Percentiles rank a stretch among this genome's conserved stretches.
These are phyloP conservation scores for Sylvia borin DNA, from an alignment of 2,797 vertebrate species.

Conservation along the genomic window DNA sequence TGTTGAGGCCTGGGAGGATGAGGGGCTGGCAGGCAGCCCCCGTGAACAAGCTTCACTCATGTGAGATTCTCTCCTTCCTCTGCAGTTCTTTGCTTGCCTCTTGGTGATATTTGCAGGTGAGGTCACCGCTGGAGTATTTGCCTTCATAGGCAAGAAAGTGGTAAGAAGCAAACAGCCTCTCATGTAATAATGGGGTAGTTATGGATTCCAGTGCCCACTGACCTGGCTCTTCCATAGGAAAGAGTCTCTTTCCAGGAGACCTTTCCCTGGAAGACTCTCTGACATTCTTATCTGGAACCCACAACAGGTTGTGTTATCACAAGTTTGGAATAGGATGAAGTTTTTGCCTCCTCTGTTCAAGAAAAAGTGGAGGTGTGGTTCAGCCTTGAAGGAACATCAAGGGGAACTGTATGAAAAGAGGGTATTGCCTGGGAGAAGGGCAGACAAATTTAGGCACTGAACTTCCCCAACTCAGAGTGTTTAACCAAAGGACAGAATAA, in stretches of 20 bases:
- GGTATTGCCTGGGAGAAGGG: neutral
- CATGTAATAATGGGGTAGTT: neutral
- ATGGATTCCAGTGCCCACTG: neutral
- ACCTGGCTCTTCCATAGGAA: neutral
- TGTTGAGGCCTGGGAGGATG: neutral
- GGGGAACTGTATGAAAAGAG: neutral
- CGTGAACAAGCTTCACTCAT: neutral
- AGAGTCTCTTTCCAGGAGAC: neutral
- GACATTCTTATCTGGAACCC: neutral
- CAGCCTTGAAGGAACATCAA: neutral
- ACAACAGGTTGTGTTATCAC: neutral
- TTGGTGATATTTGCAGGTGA: slow-evolving; percentile 96
- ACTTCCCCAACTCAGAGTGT: neutral
- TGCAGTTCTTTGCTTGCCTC: slow-evolving; percentile 94
- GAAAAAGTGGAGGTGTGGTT: neutral
- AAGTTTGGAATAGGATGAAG: neutral
- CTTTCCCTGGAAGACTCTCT: neutral
- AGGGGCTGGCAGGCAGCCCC: neutral
- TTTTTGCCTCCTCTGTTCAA: neutral
- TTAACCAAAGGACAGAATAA: neutral
- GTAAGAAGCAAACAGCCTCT: slow-evolving; percentile 76
- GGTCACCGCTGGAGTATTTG: slow-evolving; percentile 92
- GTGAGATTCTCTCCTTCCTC: slow-evolving; percentile 30
- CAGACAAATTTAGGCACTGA: neutral
- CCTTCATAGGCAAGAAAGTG: slow-evolving; percentile 90